phyloP scores from a whole-genome alignment of 2,888 invertebrate species.

The Sthenelais limicola region DNA sequence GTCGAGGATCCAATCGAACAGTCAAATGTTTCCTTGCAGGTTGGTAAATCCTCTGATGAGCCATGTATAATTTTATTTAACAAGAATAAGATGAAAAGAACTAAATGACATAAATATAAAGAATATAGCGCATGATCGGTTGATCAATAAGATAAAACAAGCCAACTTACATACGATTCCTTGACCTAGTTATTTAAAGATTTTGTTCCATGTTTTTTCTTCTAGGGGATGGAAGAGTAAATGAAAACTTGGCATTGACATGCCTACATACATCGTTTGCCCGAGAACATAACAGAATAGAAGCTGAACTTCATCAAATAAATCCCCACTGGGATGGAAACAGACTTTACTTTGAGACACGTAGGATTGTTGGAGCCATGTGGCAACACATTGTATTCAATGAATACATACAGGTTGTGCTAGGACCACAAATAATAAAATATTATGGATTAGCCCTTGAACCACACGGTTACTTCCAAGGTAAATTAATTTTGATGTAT shows the following conservation, averaged over 20 bases:
- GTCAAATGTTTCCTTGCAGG: slow-evolving; percentile 36
- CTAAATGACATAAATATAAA: too few species aligned
- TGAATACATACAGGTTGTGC: slow-evolving; percentile 45
- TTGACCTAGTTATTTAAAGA: not conserved
- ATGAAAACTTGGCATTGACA: slow-evolving; percentile 88
- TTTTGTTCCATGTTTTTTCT: not conserved
- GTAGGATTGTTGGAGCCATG: slow-evolving; percentile 50
- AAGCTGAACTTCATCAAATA: slow-evolving; percentile 75
- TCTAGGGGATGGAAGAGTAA: slow-evolving; percentile 84
- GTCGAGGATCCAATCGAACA: not conserved
- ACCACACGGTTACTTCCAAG: slow-evolving; percentile 17
- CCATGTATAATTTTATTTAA: too few species aligned
- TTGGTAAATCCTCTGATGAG: too few species aligned
- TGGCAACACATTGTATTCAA: slow-evolving; percentile 46
- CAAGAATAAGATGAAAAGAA: too few species aligned
- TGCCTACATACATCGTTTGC: slow-evolving; percentile 90
- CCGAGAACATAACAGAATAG: slow-evolving; percentile 87
- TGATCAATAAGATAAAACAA: not conserved
- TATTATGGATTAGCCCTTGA: slow-evolving; percentile 6
- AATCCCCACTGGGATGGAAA: slow-evolving; percentile 89
- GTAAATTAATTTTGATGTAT: slow-evolving; percentile 30
- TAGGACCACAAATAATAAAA: slow-evolving; percentile 5
- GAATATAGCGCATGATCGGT: not conserved
- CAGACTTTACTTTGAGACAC: slow-evolving; percentile 53
- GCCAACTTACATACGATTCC: not conserved